Evolutionary conservation across 2,888 invertebrate genomes (phyloP), one percentile per base, ranked within the genome.

Genomic region (Toxonevra muliebris): DNA sequence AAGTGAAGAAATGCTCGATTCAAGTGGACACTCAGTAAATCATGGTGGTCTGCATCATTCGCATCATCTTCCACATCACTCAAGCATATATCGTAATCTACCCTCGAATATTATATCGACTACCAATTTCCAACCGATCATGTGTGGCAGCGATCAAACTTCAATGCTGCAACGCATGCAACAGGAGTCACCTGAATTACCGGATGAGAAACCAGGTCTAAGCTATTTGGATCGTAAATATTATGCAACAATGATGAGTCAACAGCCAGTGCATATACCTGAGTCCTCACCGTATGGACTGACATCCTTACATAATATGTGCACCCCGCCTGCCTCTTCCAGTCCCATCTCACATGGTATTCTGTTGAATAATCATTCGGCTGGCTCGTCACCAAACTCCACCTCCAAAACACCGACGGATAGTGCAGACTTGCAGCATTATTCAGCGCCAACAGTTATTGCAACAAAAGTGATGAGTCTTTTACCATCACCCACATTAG

Each of bases 161-260:
- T 48, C 68, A 30, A 74, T 68, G 42, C 69, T 72, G 65, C 73
- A 76, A 63, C 81, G 77, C 52, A 74, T 76, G 73, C 76, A 75
- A 61, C 79, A 76, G 67, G 80, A 80, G 15, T 83, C 84, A 1
- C 80, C 84, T 40, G 74, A 84, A 66, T 20, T 82, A 70, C 74
- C 71, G 42, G 84, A 84, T 64, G 82, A 83, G 69, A 84, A 84
- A 69, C 83, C 84, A 8, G 76, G 79, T 63, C 76, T 83, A 9
- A 75, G 73, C 54, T 83, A 79, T 57, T 73, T 83, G 64, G 84
- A 84, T 9, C 77, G 83, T 55, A 84, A 83, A 74, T 84, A 81
- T 69, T 84, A 83, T 60, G 74, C 77, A 53, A 59, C 76, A 19
- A 68, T 75, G 72, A 66, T 75, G 75, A 68, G 68, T 48, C 75